phyloP scores from a whole-genome alignment of 2,888 invertebrate genomes.

The Philereme vetulata region DNA sequence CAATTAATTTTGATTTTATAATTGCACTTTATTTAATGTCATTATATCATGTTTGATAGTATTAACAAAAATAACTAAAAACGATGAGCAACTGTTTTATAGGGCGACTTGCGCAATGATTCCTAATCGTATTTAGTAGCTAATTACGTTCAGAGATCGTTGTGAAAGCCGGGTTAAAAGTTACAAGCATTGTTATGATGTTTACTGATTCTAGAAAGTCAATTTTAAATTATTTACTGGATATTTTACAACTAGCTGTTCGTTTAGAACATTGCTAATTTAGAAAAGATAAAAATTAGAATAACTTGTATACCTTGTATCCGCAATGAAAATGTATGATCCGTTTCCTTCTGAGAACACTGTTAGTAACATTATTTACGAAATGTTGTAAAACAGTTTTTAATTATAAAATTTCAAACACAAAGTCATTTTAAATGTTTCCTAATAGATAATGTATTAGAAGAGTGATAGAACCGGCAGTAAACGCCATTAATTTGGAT shows the following conservation, averaged over 20 bases:
- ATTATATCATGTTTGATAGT: no score
- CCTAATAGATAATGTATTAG: background rate
- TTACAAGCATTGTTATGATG: background rate
- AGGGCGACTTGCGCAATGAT: no score
- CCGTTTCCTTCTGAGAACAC: background rate
- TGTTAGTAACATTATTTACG: background rate
- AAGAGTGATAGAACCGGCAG: background rate
- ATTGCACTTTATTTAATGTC: no score
- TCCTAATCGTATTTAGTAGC: no score
- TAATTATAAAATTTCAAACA: background rate
- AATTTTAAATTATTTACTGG: background rate
- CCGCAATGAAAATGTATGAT: conserved; percentile 4
- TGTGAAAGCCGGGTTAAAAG: background rate
- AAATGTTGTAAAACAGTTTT: background rate
- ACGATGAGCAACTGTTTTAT: no score
- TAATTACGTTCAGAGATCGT: no score
- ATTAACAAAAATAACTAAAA: no score
- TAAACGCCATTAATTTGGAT: conserved; percentile 18
- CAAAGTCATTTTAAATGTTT: background rate
- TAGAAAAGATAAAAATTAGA: background rate
- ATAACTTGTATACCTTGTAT: background rate
- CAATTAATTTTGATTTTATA: no score
- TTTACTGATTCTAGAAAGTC: background rate
- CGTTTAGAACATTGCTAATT: background rate
- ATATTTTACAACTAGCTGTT: background rate